Base-by-base conservation (phyloP, 2,888 invertebrate species). In the Orthosia incerta region DNA sequence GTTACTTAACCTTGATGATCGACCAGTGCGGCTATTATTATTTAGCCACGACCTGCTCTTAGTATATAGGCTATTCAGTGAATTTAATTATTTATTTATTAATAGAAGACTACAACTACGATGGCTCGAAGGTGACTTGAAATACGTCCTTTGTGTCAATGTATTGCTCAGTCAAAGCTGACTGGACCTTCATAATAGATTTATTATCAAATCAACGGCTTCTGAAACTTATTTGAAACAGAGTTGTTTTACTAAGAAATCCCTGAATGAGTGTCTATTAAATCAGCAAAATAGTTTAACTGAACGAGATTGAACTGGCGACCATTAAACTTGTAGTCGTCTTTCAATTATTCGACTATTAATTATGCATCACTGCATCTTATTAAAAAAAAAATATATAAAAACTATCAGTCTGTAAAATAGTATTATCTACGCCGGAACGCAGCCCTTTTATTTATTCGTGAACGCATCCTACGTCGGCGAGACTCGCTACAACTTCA, bases 221-320 rank as follows among this genome's bases (percentile, higher is more conserved):
- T 76, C 45, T 57, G 11, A 76, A 74, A 18, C 50, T 67, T 46
- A 45, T 76, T 50, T 57, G 4, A 69, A 57, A 57, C 31, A 51
- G 51, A 57, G 51, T 31, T 20, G 45, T 69, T 74, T 76, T 69
- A 46, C 50, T 18, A 16, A 77, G 57, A 76, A 69, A 46, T 64
- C 16, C 16, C 31, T 72, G 4, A 3, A 48, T 45, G 12, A 15
- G 16, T 23, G 23, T 68, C 23, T 13, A 31, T 51, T 57, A n/a
- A 46, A 67, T 16, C 18, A 50, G 18, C 1, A 13, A 50, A 64
- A 73, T 50, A n/a, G 45, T 57, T 74, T 16, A 56, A 23, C 20
- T 11, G 26, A 12, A 75, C n/a, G 3, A 9, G 16, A 12, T 56
- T 39, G 16, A 66, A 73, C 5, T 13, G n/a, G 20, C n/a, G 39